A percentile compares a stretch with the other conserved stretches of the same genome.
Evolutionary conservation across 2,888 invertebrate genomes (phyloP).

Genomic region (Mythimna vitellina): DNA sequence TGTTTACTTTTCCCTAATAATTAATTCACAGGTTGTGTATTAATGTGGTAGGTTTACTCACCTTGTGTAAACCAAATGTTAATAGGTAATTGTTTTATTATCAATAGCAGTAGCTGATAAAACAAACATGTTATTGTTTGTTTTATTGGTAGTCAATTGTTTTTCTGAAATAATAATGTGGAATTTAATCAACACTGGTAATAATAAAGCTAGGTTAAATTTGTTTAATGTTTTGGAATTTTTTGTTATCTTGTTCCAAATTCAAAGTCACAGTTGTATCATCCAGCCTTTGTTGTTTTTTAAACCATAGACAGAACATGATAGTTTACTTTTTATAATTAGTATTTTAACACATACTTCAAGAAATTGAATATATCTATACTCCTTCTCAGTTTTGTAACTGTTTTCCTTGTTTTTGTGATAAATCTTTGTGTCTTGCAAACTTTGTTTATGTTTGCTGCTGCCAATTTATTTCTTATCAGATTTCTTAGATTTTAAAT

Average conservation of each 20-base stretch:
- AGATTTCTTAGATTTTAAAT: slow-evolving; percentile 27
- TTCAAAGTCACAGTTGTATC: slow-evolving; percentile 17
- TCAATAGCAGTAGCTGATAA: slow-evolving; percentile 34
- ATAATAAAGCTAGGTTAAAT: slow-evolving; percentile 5
- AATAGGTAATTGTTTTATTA: slow-evolving; percentile 36
- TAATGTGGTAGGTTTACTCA: slow-evolving; percentile 25
- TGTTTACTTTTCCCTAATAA: slow-evolving; percentile 38
- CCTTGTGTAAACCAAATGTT: slow-evolving; percentile 27
- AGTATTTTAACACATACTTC: slow-evolving; percentile 10
- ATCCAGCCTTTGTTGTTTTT: slow-evolving; percentile 38
- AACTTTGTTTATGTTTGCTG: slow-evolving; percentile 30
- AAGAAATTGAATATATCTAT: slow-evolving; percentile 34
- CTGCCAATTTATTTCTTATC: slow-evolving; percentile 31
- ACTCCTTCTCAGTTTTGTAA: slow-evolving; percentile 3
- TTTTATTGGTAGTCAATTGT: slow-evolving; percentile 39
- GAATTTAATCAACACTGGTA: slow-evolving; percentile 21
- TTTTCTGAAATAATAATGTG: slow-evolving; percentile 27
- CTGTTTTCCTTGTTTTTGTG: slow-evolving; percentile 50
- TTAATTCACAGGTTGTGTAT: slow-evolving; percentile 33
- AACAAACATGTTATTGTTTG: slow-evolving; percentile 53
- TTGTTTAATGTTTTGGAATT: background rate
- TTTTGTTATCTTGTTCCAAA: slow-evolving; percentile 16
- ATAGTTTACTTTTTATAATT: slow-evolving; percentile 16
- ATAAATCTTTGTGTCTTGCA: slow-evolving; percentile 32
- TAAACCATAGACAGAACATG: background rate